Base-by-base conservation (phyloP, 2,113 vertebrate species). In the Barbus barbus region DNA sequence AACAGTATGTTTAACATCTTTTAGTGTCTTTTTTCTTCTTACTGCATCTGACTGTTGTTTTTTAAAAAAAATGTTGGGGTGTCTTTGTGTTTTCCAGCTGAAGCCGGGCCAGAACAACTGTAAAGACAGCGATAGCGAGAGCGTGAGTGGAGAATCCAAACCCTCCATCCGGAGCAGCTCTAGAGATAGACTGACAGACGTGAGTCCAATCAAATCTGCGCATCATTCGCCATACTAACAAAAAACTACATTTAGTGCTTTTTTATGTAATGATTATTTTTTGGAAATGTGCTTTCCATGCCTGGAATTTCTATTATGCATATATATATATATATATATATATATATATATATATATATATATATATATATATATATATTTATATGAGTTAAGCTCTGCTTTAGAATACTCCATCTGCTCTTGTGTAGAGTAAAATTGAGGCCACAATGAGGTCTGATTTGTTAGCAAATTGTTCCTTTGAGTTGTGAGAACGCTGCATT, bases 41-140 rank as follows among this genome's bases (percentile, higher is more conserved):
- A 13, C 56, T 31, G 18, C 13, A 46, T 79, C n/a, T 73, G 5
- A 84, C 26, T 12, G 7, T 58, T n/a, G n/a, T n/a, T n/a, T n/a
- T n/a, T n/a, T n/a, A n/a, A n/a, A n/a, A n/a, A n/a, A 38, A 0
- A 38, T 16, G 87, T 22, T 72, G 80, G 4, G 85, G 14, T 91
- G 65, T 90, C 13, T 84, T 44, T 41, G 53, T 92, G 3, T 88
- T 28, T 90, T 90, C 58, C 82, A 99, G 97, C 94, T 98, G 91
- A 98, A 97, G 90, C 90, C 96, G 0, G 96, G 95, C 28, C 96
- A 96, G 92, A 96, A 96, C 93, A 96, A 96, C 93, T 95, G 96
- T 91, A 96, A 96, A 83, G 96, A 95, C 94, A 98, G 96, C 6
- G 96, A 97, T 93, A 97, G 95, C 0, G 97, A 97, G 81, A 97